Conservation (phyloP, 2,888 invertebrate genomes). For the Nineta flava region DNA sequence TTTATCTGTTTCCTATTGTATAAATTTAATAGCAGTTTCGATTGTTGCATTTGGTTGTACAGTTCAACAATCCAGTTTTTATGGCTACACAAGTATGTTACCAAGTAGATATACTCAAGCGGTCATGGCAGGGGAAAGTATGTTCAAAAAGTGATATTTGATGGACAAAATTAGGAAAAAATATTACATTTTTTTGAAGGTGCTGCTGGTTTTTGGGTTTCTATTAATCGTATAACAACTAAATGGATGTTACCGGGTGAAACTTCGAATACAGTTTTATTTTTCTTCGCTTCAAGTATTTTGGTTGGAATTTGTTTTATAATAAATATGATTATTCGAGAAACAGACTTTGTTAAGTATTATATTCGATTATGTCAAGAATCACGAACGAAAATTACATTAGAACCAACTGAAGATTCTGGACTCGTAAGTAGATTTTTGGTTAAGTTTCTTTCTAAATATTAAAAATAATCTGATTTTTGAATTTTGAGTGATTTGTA, state of each 20-base stretch:
- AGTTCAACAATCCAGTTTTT: slow-evolving; percentile 86
- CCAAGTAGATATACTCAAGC: slow-evolving; percentile 84
- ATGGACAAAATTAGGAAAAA: neutral
- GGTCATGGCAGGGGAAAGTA: slow-evolving; percentile 90
- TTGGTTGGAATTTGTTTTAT: slow-evolving; percentile 63
- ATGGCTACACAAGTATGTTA: slow-evolving; percentile 84
- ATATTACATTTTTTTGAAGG: slow-evolving; percentile 35
- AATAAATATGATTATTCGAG: slow-evolving; percentile 59
- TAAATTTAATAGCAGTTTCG: slow-evolving; percentile 71
- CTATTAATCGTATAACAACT: slow-evolving; percentile 68
- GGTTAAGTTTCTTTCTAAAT: slow-evolving; percentile 4
- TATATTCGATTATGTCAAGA: slow-evolving; percentile 61
- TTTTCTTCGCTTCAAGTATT: slow-evolving; percentile 66
- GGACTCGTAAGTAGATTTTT: slow-evolving; percentile 42
- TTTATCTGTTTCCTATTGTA: slow-evolving; percentile 52
- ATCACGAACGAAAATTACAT: slow-evolving; percentile 58
- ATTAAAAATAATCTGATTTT: slow-evolving; percentile 9
- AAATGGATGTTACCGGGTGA: slow-evolving; percentile 56
- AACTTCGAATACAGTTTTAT: slow-evolving; percentile 68
- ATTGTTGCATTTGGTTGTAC: slow-evolving; percentile 80
- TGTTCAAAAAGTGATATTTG: slow-evolving; percentile 22
- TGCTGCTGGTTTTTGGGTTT: slow-evolving; percentile 76
- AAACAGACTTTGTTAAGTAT: slow-evolving; percentile 68
- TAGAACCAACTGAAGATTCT: slow-evolving; percentile 75
- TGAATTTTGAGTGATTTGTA: neutral